A percentile compares a stretch with the other conserved stretches of the same genome.
phyloP scores from a whole-genome alignment of 1,140 invertebrate genomes.

The Drosophila teissieri region DNA sequence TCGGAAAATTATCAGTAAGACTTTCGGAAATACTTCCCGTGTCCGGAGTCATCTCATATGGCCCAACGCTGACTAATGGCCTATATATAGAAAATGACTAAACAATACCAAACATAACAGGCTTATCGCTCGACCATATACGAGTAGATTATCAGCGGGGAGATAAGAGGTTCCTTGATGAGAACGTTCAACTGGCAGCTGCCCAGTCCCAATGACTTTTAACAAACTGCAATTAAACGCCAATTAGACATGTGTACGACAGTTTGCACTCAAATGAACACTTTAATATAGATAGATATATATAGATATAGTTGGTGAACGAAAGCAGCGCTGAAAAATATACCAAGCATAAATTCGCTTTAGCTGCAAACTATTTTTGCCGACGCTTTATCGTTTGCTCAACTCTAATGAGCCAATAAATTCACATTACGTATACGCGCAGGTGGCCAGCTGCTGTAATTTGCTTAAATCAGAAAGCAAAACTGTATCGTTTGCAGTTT shows the following conservation, averaged over 20 bases:
- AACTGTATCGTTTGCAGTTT: slow-evolving; percentile 34
- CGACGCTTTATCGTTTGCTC: slow-evolving; percentile 53
- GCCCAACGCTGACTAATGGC: slow-evolving; percentile 1
- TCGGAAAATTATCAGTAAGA: too few species aligned
- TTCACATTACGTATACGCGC: slow-evolving; percentile 80
- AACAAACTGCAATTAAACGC: slow-evolving; percentile 58
- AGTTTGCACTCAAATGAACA: background rate
- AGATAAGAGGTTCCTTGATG: slow-evolving; percentile 29
- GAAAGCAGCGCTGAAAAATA: slow-evolving; percentile 7
- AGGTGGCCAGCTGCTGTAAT: slow-evolving; percentile 72
- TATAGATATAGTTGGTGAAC: slow-evolving; percentile 4
- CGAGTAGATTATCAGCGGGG: slow-evolving; percentile 22
- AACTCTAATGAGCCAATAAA: slow-evolving; percentile 78
- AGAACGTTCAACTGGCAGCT: slow-evolving; percentile 34
- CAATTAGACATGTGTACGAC: slow-evolving; percentile 58
- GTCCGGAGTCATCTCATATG: background rate
- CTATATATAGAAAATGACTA: slow-evolving; percentile 31
- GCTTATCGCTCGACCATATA: slow-evolving; percentile 24
- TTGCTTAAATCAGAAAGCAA: slow-evolving; percentile 72
- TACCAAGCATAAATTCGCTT: slow-evolving; percentile 37
- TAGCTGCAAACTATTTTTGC: slow-evolving; percentile 45
- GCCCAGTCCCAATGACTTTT: slow-evolving; percentile 12
- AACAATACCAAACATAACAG: slow-evolving; percentile 10
- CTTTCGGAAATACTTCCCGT: slow-evolving; percentile 14
- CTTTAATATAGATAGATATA: slow-evolving; percentile 6